Evolutionary conservation across 2,113 vertebrate genomes (phyloP).

Genomic region (Melozone crissalis): DNA sequence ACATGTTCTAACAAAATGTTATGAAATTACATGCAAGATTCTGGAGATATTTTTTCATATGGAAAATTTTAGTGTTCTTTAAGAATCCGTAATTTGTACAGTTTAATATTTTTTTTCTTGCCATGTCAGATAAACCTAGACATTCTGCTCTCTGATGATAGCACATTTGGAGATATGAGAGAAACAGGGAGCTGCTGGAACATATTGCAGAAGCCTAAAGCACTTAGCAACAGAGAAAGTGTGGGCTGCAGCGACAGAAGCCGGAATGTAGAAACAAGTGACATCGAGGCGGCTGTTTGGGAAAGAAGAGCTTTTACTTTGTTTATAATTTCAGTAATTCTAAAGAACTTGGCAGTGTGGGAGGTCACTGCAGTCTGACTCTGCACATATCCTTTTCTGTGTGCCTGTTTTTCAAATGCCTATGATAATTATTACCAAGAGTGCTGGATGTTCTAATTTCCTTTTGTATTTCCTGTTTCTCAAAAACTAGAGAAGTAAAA

Average conservation of each 20-base stretch:
- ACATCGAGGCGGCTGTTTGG: conserved; percentile 59
- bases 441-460: neutral
- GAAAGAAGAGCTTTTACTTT: conserved; percentile 69
- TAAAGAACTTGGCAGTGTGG: conserved; percentile 56
- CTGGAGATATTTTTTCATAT: neutral
- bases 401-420: neutral
- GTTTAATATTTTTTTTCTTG: conserved; percentile 17
- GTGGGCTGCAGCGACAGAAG: conserved; percentile 71
- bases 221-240: conserved; percentile 76
- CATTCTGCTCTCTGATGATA: conserved; percentile 46
- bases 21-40: neutral
- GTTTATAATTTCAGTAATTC: conserved; percentile 59
- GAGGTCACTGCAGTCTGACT: conserved; percentile 41
- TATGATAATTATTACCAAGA: neutral
- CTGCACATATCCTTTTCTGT: conserved; percentile 1
- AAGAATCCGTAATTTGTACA: conserved; percentile 44
- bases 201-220: conserved; percentile 72
- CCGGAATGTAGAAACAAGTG: conserved; percentile 61
- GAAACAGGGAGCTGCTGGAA: conserved; percentile 67
- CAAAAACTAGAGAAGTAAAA: neutral
- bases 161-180: conserved; percentile 59
- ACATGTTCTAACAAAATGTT: conserved; percentile 3
- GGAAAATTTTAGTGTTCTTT: conserved; percentile 18
- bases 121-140: conserved; percentile 47
- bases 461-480: conserved; percentile 20